Percentiles rank a stretch among this genome's conserved stretches.
Conservation (phyloP, 2,797 vertebrate species). For the Sarcophilus harrisii region DNA sequence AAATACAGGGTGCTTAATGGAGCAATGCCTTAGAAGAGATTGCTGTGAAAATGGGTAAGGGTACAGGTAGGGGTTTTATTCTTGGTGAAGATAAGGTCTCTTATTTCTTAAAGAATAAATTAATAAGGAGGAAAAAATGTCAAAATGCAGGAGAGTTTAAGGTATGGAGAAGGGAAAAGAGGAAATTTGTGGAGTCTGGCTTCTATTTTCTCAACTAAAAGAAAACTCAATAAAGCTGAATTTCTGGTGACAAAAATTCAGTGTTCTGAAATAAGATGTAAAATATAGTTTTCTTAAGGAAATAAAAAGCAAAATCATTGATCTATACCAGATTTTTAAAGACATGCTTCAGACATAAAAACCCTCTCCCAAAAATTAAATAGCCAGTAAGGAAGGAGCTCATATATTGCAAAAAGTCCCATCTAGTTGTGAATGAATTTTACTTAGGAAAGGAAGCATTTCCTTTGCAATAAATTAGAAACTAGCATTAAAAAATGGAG, state of each 20-base stretch:
- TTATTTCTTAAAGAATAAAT: not conserved
- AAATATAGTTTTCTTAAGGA: not conserved
- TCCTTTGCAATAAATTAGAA: not conserved
- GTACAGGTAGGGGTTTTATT: not conserved
- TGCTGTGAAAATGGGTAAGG: not conserved
- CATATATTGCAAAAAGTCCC: not conserved
- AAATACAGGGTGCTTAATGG: not conserved
- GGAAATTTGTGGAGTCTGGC: not conserved
- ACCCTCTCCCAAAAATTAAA: not conserved
- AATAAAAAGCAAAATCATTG: not conserved
- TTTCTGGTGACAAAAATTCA: not conserved
- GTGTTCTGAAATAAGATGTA: not conserved
- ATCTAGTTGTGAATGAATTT: slow-evolving; percentile 1
- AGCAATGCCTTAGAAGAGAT: not conserved
- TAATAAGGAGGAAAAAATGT: not conserved
- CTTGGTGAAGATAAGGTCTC: not conserved
- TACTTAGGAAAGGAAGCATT: not conserved
- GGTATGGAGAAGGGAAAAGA: not conserved
- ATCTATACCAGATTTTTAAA: not conserved
- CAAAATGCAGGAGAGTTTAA: not conserved
- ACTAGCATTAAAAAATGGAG: not conserved
- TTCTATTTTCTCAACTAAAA: not conserved
- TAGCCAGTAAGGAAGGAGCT: not conserved
- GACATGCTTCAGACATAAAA: not conserved
- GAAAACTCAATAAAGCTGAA: not conserved